Evolutionary conservation across 2,888 invertebrate genomes (phyloP).

Genomic region (Ypsolopha scabrella): DNA sequence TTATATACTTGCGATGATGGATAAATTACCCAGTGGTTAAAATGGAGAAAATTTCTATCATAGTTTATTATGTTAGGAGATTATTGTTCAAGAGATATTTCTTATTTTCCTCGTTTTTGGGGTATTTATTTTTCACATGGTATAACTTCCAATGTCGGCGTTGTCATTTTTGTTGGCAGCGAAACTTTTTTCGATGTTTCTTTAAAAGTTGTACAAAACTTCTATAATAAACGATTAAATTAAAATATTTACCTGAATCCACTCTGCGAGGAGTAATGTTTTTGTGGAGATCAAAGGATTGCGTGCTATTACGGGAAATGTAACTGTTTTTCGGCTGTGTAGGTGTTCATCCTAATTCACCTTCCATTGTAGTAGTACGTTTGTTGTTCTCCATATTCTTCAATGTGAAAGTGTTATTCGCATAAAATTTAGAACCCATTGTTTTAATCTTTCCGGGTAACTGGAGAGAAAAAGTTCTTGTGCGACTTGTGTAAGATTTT

Average conservation of each 20-base stretch:
- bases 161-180: conserved; percentile 44
- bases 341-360: conserved; percentile 48
- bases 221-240: conserved; percentile 12
- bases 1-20: no score
- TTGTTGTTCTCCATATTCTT: conserved; percentile 32
- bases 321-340: conserved; percentile 64
- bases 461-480: conserved; percentile 41
- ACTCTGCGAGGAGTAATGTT: conserved; percentile 1
- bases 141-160: conserved; percentile 13
- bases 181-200: conserved; percentile 34
- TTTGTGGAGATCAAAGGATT: conserved; percentile 18
- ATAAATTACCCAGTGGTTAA: no score
- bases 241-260: conserved; percentile 15
- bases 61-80: no score
- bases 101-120: conserved; percentile 24
- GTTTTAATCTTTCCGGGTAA: conserved; percentile 56
- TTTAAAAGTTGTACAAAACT: conserved; percentile 25
- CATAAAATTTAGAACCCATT: conserved; percentile 66
- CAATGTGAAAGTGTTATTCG: conserved; percentile 67
- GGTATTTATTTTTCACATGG: conserved; percentile 13
- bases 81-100: conserved; percentile 24
- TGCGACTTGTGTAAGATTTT: conserved; percentile 37
- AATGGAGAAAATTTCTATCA: no score
- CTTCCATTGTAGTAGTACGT: conserved; percentile 10
- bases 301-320: conserved; percentile 23